Conservation (phyloP, 2,113 vertebrate species). For the Alaudala cheleensis region DNA sequence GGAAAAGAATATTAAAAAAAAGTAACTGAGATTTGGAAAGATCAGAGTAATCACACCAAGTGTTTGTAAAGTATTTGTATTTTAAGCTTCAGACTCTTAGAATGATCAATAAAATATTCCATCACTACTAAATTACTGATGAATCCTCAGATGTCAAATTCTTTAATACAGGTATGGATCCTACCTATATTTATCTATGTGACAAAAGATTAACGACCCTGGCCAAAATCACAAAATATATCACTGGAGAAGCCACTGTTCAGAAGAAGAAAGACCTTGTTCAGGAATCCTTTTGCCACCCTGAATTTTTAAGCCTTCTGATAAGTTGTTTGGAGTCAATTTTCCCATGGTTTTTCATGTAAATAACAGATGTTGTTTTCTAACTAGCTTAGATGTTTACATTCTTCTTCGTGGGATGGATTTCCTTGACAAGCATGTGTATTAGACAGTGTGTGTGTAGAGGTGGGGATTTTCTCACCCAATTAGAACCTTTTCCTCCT, state of each 20-base stretch:
- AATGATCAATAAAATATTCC: not conserved
- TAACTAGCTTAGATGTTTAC: no score
- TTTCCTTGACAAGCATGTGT: no score
- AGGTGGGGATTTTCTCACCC: no score
- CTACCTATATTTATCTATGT: not conserved
- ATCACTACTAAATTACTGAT: not conserved
- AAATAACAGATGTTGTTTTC: no score
- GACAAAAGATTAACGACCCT: not conserved
- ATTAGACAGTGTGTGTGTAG: no score
- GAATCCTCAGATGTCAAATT: not conserved
- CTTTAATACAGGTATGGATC: not conserved
- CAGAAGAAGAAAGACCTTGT: not conserved
- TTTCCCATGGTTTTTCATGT: no score
- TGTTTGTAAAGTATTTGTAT: not conserved
- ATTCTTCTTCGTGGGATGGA: no score
- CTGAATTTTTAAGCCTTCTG: no score
- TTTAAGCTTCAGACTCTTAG: not conserved
- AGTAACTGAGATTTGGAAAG: not conserved
- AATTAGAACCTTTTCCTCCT: no score
- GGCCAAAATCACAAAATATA: not conserved
- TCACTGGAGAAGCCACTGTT: not conserved
- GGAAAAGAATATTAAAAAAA: not conserved
- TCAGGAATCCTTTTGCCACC: not conserved
- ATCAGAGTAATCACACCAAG: fast-evolving
- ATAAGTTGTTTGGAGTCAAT: no score